Percentiles rank a stretch among this genome's conserved stretches.
phyloP scores from a whole-genome alignment of 2,888 invertebrate genomes.

The Arctia plantaginis region DNA sequence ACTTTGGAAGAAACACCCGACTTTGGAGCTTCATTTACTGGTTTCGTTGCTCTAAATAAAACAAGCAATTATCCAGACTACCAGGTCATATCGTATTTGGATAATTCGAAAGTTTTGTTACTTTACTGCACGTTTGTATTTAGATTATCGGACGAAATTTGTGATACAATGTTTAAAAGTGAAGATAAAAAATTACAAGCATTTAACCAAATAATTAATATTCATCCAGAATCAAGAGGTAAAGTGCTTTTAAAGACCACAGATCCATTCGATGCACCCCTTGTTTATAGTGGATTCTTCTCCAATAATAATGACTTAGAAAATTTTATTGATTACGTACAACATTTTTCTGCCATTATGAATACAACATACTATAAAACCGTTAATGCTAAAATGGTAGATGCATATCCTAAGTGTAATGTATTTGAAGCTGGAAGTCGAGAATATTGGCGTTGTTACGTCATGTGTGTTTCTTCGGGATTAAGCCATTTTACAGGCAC shows the following conservation, averaged over 20 bases:
- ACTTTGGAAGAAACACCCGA: conserved; percentile 66
- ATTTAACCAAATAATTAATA: conserved; percentile 47
- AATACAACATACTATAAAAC: conserved; percentile 54
- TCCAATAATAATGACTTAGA: conserved; percentile 50
- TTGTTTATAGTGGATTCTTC: conserved; percentile 52
- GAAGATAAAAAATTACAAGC: conserved; percentile 35
- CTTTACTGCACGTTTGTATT: conserved; percentile 76
- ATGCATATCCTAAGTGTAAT: conserved; percentile 48
- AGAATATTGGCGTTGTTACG: conserved; percentile 61
- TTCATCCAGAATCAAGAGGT: conserved; percentile 72
- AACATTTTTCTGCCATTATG: conserved; percentile 48
- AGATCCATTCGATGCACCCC: conserved; percentile 51
- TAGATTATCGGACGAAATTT: conserved; percentile 72
- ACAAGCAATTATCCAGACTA: conserved; percentile 50
- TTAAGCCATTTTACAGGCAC: conserved; percentile 57
- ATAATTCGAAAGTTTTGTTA: conserved; percentile 34
- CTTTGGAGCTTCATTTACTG: conserved; percentile 50
- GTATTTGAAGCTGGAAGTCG: conserved; percentile 38
- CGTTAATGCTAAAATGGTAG: conserved; percentile 46
- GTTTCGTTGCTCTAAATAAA: conserved; percentile 52
- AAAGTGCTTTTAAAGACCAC: conserved; percentile 47
- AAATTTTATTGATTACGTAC: conserved; percentile 43
- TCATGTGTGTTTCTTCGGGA: conserved; percentile 48
- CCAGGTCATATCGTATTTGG: conserved; percentile 42
- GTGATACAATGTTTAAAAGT: conserved; percentile 44